These are phyloP conservation scores for Coenobita brevimanus DNA, from an alignment of 1,140 invertebrate species.

Conservation along the genomic window DNA sequence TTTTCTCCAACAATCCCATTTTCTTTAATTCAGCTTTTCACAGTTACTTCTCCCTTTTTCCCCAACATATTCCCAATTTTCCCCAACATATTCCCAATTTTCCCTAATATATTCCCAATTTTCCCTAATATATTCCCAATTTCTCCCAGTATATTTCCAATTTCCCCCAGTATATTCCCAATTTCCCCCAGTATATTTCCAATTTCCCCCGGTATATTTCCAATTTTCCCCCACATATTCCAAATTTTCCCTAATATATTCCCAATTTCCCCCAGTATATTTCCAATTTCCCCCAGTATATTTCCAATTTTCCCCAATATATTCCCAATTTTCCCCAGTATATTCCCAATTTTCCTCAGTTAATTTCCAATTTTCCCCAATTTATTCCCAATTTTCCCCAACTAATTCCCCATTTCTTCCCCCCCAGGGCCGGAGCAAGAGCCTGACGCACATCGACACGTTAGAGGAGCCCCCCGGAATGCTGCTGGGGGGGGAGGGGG, in stretches of 20 bases:
- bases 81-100: no score
- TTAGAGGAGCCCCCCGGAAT: constrained; percentile 50
- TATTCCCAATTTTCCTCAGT: no score
- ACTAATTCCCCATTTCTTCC: background rate
- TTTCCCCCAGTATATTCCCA: background rate
- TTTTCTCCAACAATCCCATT: background rate
- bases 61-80: background rate
- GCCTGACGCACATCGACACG: constrained; percentile 68
- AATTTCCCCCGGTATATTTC: no score
- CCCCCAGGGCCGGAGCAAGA: constrained; percentile 65
- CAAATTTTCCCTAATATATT: no score
- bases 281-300: no score
- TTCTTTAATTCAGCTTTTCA: background rate
- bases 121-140: background rate
- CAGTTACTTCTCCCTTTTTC: background rate
- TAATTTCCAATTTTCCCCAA: no score
- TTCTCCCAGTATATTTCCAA: constrained; percentile 7
- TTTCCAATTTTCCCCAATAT: no score
- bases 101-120: background rate
- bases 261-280: no score
- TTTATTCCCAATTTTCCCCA: background rate
- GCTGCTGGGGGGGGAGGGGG: constrained; percentile 50
- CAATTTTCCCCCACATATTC: no score
- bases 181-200: no score
- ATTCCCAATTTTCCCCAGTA: no score